A percentile compares a stretch with the other conserved stretches of the same genome.
Evolutionary conservation across 2,113 vertebrate species (phyloP).

Genomic region (Mastomys coucha): DNA sequence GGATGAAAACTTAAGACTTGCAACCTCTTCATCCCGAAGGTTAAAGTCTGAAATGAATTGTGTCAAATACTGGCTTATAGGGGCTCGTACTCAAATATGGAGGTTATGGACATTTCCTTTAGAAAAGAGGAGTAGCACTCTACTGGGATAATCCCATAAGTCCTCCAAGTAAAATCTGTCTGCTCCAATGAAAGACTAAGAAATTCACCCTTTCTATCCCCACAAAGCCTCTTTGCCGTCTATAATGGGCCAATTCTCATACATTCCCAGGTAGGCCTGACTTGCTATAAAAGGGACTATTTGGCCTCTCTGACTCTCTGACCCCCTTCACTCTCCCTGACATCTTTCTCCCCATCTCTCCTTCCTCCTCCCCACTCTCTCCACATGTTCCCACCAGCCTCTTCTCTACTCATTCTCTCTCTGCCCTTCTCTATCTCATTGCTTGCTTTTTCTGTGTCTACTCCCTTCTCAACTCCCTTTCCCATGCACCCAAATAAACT

Average conservation of each 20-base stretch:
- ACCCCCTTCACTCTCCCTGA: too few relatives aligned
- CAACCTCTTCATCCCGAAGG: background rate
- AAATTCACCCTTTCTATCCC: fast-evolving
- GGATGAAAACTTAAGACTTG: background rate
- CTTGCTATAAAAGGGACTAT: too few relatives aligned
- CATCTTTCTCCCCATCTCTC: too few relatives aligned
- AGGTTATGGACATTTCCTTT: too few relatives aligned
- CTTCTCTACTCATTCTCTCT: too few relatives aligned
- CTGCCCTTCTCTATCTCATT: too few relatives aligned
- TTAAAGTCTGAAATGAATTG: background rate
- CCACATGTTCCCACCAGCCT: too few relatives aligned
- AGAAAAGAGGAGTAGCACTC: background rate
- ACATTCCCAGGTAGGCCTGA: background rate
- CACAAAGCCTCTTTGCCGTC: background rate
- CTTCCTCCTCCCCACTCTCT: too few relatives aligned
- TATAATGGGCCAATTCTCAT: background rate
- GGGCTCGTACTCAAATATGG: background rate
- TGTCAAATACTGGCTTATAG: background rate
- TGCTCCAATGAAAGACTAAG: background rate
- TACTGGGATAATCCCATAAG: background rate
- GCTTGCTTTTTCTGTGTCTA: too few relatives aligned
- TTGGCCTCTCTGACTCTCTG: too few relatives aligned
- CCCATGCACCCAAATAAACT: too few relatives aligned
- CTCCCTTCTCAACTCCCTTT: too few relatives aligned
- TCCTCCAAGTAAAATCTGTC: background rate